Evolutionary conservation across 2,797 vertebrate genomes (phyloP).

Genomic region (Anguilla marmorata): DNA sequence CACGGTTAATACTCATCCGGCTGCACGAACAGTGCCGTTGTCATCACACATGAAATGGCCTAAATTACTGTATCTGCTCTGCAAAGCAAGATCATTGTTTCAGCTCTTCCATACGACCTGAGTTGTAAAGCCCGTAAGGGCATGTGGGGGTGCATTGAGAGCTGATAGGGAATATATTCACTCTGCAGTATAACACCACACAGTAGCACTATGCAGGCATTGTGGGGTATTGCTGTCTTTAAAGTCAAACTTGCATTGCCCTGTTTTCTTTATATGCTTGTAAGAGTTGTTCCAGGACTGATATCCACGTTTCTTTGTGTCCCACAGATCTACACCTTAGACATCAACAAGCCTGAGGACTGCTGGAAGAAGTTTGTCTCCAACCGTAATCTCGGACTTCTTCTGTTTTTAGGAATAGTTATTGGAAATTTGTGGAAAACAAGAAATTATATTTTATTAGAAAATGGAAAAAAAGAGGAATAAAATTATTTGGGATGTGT

Average conservation of each 20-base stretch:
- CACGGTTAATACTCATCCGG: no score
- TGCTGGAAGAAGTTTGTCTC: slow-evolving; percentile 95
- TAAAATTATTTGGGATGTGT: slow-evolving; percentile 4
- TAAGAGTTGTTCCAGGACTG: neutral
- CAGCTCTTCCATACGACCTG: neutral
- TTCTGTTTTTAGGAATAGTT: slow-evolving; percentile 86
- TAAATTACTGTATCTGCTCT: neutral
- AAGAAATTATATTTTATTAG: slow-evolving; percentile 58
- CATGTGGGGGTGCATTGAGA: neutral
- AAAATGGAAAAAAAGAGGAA: slow-evolving; percentile 43
- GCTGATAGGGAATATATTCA: neutral
- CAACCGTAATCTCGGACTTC: slow-evolving; percentile 85
- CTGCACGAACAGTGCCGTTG: neutral
- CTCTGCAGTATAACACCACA: neutral
- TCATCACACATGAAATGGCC: neutral
- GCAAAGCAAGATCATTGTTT: neutral
- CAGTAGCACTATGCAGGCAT: neutral
- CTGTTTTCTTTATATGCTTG: neutral
- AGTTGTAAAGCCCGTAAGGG: neutral
- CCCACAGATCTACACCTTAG: slow-evolving; percentile 83
- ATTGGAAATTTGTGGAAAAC: slow-evolving; percentile 85
- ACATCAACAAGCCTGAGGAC: slow-evolving; percentile 86
- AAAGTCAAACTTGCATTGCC: neutral
- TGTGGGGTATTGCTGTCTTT: no score
- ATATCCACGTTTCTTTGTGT: slow-evolving; percentile 24